These are phyloP conservation scores for Ochotona princeps DNA, from an alignment of 2,113 vertebrate species.

Conservation along the genomic window DNA sequence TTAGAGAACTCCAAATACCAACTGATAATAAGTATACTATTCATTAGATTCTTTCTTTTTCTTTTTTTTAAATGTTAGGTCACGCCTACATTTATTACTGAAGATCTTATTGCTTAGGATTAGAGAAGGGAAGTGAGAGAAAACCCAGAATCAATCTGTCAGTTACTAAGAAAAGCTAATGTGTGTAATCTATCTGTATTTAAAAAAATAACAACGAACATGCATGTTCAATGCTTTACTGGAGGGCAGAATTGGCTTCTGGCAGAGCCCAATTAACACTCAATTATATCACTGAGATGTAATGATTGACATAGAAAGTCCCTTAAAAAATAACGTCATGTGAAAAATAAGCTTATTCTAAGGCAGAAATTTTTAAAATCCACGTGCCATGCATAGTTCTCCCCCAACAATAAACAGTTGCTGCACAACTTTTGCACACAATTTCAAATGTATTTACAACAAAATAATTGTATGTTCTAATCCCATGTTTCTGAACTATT, in stretches of 20 bases:
- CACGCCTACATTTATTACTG: conserved; percentile 5
- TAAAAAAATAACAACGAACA: conserved; percentile 13
- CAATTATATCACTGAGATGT: background rate
- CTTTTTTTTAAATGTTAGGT: conserved; percentile 46
- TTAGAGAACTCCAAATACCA: conserved; percentile 47
- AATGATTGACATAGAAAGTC: background rate
- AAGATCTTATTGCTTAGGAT: background rate
- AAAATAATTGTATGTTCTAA: no score
- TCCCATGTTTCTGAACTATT: no score
- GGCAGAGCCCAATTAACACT: background rate
- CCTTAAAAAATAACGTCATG: no score
- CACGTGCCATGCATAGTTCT: no score
- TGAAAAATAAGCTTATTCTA: no score
- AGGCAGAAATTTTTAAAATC: no score
- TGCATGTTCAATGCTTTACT: background rate
- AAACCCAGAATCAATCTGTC: conserved; percentile 49
- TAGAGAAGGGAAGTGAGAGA: conserved; percentile 9
- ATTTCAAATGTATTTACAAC: no score
- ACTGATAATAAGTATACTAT: conserved; percentile 3
- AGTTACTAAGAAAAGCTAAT: background rate
- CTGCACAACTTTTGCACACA: no score
- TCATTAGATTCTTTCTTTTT: background rate
- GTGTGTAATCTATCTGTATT: background rate
- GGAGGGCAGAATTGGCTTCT: background rate
- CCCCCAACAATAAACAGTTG: no score